Conservation (phyloP, 1,140 invertebrate genomes). For the Nymphalis io region DNA sequence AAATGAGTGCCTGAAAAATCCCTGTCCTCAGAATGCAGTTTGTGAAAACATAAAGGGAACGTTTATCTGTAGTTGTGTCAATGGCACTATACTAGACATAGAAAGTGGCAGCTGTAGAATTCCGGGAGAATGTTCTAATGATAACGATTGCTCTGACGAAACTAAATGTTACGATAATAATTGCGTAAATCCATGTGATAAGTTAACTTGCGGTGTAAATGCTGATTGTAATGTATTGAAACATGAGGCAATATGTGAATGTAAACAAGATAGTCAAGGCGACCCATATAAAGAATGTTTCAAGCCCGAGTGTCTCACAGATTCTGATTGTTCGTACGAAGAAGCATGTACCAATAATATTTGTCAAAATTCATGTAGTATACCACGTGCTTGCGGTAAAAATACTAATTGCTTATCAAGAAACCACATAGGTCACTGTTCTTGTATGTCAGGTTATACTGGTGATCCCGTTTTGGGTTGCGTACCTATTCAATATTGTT, state of each 20-base stretch:
- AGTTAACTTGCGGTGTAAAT: conserved; percentile 86
- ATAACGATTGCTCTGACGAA: conserved; percentile 89
- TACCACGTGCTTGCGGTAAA: conserved; percentile 90
- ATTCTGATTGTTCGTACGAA: conserved; percentile 86
- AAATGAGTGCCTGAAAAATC: conserved; percentile 88
- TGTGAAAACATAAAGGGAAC: conserved; percentile 90
- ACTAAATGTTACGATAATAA: conserved; percentile 89
- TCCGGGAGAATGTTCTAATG: conserved; percentile 90
- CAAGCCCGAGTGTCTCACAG: conserved; percentile 89
- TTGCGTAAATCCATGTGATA: conserved; percentile 91
- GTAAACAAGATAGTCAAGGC: conserved; percentile 87
- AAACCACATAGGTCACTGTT: conserved; percentile 89
- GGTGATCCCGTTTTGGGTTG: conserved; percentile 93
- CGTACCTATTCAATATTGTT: conserved; percentile 89
- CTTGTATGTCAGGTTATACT: conserved; percentile 89
- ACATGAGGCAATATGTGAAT: conserved; percentile 88
- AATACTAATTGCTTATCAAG: conserved; percentile 87
- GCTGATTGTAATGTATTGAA: conserved; percentile 86
- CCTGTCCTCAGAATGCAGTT: conserved; percentile 89
- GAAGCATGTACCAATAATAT: conserved; percentile 89
- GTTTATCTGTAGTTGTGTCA: conserved; percentile 87
- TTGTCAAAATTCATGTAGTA: conserved; percentile 90
- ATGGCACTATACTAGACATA: conserved; percentile 90
- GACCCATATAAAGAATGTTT: conserved; percentile 87
- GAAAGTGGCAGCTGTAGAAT: conserved; percentile 84